Evolutionary conservation across 2,888 invertebrate genomes (phyloP), one percentile per base, ranked within the genome.

Genomic region (Apeira syringaria): DNA sequence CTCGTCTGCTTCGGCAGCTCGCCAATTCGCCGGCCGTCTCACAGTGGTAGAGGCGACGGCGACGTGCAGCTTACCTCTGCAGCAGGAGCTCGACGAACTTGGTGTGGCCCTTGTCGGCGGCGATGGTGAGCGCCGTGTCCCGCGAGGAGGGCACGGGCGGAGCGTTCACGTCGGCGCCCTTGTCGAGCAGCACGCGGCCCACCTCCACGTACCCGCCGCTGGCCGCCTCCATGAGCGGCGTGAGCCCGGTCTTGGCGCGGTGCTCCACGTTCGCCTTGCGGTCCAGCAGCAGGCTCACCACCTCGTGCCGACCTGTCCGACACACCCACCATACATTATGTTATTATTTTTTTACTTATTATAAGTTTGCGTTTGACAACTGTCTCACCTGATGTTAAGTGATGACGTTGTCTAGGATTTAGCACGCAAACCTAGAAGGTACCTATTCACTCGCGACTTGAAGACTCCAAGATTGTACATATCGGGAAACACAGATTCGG

Each of bases 131-230:
- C 11, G 99, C 99, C 3, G 99, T 99, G 87, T 99, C 99, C 36
- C 99, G 91, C 2, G 98, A 98, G 9, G 98, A 98, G 9, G 99
- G 99, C 51, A 99, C 99, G 15, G 99, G 99, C 9, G 98, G 96
- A 20, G 99, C 99, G 90, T 99, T 99, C 0, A 99, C 99, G 86
- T 99, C 99, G 2, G 99, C 99, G 1, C 97, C 97, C 86, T 98
- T 98, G 74, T 98, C 98, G 26, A 99, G 91, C 45, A 99, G 91
- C 36, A 99, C 98, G 40, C 97, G 92, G 3, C 99, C 99, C 25
- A 99, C 99, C 72, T 99, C 99, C 37, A 99, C 98, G 86, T 99
- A 99, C 41, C 99, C 99, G 40, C 99, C 99, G 68, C 98, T 98
- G 0, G 99, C 99, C 31, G 99, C 99, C 88, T 99, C 99, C 99